Percentiles rank a stretch among this genome's conserved stretches.
phyloP scores from a whole-genome alignment of 2,797 vertebrate genomes.

The Apogon talboti region DNA sequence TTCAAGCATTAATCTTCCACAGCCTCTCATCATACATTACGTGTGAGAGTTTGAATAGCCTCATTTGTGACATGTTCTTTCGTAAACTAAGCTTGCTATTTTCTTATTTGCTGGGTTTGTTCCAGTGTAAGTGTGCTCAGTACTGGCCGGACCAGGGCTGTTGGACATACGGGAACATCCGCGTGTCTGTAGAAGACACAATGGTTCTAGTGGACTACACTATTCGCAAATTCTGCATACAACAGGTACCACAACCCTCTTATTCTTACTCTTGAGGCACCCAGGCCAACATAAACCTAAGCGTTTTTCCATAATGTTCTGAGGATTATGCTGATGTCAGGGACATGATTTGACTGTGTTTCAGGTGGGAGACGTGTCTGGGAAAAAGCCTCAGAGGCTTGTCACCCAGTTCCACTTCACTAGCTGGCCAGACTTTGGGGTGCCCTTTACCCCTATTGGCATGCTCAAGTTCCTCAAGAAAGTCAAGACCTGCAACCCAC shows the following conservation, averaged over 20 bases:
- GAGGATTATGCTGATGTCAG: not conserved
- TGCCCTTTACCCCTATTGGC: constrained; percentile 98
- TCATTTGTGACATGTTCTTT: no score
- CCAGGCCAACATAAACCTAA: not conserved
- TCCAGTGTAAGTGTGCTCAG: constrained; percentile 97
- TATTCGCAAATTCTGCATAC: constrained; percentile 98
- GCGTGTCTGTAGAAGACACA: constrained; percentile 96
- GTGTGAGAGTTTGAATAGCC: no score
- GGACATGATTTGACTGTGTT: constrained; percentile 3
- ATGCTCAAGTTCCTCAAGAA: constrained; percentile 99
- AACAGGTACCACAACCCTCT: constrained; percentile 86
- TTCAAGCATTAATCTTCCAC: no score
- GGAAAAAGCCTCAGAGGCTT: constrained; percentile 96
- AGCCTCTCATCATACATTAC: no score
- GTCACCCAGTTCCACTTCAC: constrained; percentile 99
- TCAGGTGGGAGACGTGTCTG: constrained; percentile 94
- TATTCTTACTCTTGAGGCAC: not conserved
- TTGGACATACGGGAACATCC: constrained; percentile 98
- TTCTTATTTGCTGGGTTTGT: constrained; percentile 8
- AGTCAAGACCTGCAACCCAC: constrained; percentile 94
- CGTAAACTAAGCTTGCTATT: not conserved
- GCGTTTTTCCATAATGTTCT: no score
- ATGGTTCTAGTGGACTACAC: constrained; percentile 98
- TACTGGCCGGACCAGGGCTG: constrained; percentile 99
- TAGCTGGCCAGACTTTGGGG: constrained; percentile 98